These are phyloP conservation scores for Drosophila nigromelanica DNA, from an alignment of 1,140 invertebrate genomes.

Conservation along the genomic window DNA sequence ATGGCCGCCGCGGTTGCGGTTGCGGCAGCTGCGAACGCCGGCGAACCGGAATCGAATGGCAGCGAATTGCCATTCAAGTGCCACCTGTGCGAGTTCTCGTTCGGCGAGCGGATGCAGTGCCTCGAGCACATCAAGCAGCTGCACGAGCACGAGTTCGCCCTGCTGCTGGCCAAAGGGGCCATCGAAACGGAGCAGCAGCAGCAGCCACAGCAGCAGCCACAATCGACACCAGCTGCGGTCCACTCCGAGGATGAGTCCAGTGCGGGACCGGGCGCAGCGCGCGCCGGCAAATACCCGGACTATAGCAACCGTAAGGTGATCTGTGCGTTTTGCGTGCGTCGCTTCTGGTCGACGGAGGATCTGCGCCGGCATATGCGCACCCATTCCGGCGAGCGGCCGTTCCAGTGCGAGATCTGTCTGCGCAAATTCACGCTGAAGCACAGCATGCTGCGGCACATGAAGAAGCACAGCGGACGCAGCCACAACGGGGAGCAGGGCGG, in stretches of 20 bases:
- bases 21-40: background rate
- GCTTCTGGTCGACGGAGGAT: slow-evolving; percentile 97
- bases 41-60: slow-evolving; percentile 42
- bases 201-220: slow-evolving; percentile 33
- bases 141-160: slow-evolving; percentile 90
- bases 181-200: slow-evolving; percentile 86
- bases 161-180: slow-evolving; percentile 91
- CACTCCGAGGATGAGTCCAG: slow-evolving; percentile 53
- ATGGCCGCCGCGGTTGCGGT: slow-evolving; percentile 32
- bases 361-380: slow-evolving; percentile 95
- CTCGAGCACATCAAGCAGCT: slow-evolving; percentile 91
- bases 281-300: slow-evolving; percentile 90
- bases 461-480: slow-evolving; percentile 88
- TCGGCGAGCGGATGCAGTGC: slow-evolving; percentile 90
- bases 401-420: slow-evolving; percentile 90
- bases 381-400: slow-evolving; percentile 91
- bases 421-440: slow-evolving; percentile 95
- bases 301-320: slow-evolving; percentile 95
- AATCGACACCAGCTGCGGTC: slow-evolving; percentile 62
- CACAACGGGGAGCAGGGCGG: slow-evolving; percentile 74
- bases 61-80: slow-evolving; percentile 94
- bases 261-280: background rate
- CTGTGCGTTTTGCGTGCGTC: slow-evolving; percentile 95
- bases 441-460: slow-evolving; percentile 95
- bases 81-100: slow-evolving; percentile 95